phyloP scores from a whole-genome alignment of 2,888 invertebrate species.

The Vanessa cardui region DNA sequence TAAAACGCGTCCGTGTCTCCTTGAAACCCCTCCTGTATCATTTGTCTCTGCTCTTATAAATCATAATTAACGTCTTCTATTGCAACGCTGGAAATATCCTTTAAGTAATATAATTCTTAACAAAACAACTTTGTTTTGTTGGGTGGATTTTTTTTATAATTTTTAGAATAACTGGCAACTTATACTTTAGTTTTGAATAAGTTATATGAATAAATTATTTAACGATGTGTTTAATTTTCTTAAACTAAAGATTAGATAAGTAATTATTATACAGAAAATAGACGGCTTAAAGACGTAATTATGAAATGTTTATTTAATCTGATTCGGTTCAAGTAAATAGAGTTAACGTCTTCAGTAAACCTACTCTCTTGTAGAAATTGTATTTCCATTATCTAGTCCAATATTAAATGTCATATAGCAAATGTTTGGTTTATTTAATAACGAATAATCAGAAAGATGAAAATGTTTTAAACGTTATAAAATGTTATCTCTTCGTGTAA shows the following conservation, averaged over 20 bases:
- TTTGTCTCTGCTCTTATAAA: slow-evolving; percentile 1
- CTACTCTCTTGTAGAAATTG: not conserved
- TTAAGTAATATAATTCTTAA: not conserved
- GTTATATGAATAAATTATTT: not conserved
- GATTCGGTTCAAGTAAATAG: not conserved
- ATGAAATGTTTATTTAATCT: slow-evolving; percentile 1
- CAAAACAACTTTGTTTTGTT: not conserved
- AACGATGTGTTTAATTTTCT: not conserved
- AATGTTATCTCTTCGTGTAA: not conserved
- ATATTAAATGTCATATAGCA: not conserved
- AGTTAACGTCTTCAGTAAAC: not conserved
- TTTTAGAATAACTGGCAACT: too few relatives aligned
- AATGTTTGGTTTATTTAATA: not conserved
- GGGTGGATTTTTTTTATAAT: not conserved
- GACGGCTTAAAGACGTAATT: not conserved
- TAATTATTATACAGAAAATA: not conserved
- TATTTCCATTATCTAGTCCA: not conserved
- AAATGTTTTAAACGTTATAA: not conserved
- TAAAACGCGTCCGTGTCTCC: not conserved
- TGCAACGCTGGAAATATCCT: not conserved
- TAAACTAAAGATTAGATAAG: not conserved
- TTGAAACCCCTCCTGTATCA: not conserved
- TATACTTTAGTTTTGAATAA: not conserved
- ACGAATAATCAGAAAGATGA: not conserved
- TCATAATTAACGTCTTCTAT: not conserved